These are phyloP conservation scores for Dolichallabes microphthalmus DNA, from an alignment of 2,113 vertebrate genomes.

Conservation along the genomic window DNA sequence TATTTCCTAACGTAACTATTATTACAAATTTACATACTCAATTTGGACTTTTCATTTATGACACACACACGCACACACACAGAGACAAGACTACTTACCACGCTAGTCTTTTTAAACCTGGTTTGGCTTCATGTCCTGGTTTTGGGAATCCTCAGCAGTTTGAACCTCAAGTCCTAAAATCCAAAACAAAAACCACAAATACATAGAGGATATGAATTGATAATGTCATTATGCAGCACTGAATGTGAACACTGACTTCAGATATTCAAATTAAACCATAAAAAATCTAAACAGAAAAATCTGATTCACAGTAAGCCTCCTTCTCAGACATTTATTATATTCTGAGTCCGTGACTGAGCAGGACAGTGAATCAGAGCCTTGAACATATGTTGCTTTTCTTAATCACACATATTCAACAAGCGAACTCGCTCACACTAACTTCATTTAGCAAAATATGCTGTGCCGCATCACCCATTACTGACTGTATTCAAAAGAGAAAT, in stretches of 20 bases:
- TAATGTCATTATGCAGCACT: conserved; percentile 21
- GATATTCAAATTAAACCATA: neutral
- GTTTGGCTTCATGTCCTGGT: conserved; percentile 50
- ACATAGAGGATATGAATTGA: conserved; percentile 34
- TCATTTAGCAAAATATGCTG: neutral
- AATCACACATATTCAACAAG: conserved; percentile 23
- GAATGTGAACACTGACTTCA: neutral
- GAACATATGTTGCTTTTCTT: conserved; percentile 40
- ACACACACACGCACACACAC: neutral
- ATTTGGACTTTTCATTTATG: neutral
- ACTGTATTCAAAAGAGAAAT: neutral
- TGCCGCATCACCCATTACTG: neutral
- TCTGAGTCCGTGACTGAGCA: neutral
- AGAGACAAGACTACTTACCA: conserved; percentile 29
- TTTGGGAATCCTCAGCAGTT: conserved; percentile 44
- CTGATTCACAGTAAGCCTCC: neutral
- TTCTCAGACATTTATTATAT: neutral
- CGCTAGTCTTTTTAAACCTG: conserved; percentile 37
- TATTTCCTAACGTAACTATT: neutral
- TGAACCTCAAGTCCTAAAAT: conserved; percentile 30
- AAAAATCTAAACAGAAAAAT: neutral
- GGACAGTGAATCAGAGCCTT: conserved; percentile 17
- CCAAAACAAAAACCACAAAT: conserved; percentile 22
- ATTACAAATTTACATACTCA: neutral
- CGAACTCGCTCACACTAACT: neutral